Evolutionary conservation across 2,113 vertebrate species (phyloP), one percentile per base, ranked within the genome.

Genomic region (Tachuris rubrigastra): DNA sequence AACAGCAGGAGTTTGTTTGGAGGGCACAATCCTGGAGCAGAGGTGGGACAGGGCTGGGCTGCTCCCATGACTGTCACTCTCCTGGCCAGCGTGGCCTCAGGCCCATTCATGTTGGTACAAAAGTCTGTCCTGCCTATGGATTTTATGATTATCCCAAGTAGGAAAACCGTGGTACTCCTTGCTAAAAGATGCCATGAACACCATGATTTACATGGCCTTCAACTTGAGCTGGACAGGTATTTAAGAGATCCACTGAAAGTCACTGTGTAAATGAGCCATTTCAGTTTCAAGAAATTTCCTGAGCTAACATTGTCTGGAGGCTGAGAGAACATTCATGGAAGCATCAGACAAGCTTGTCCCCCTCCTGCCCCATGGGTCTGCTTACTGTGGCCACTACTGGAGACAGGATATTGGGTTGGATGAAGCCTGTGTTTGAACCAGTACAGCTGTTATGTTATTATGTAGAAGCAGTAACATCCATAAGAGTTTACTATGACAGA

Each of bases 361-460:
- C 9, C 77, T 74, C 56, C 83, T 68, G 59, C 17, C 50, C 55
- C 52, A 17, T 59, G 56, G 33, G 52, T 81, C 65, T 90, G 37
- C 76, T 90, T 69, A 47, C 73, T 87, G 35, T 16, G 46, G 65
- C 93, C 89, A 67, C 93, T 77, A 65, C 8, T 93, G 89, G 68
- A 95, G 83, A 81, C 83, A 92, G 89, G 84, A 87, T 90, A 81
- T 78, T 90, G 69, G 86, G 60, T 58, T 41, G 84, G 86, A 86
- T 74, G 41, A 92, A 93, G 68, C 20, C 75, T 92, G 85, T 30
- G 41, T 79, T 75, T 93, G 89, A 80, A 89, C 30, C 76, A 68
- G 60, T 68, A 72, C 94, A 96, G 89, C 80, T 95, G 93, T 89
- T 93, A 86, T 28, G 93, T 89, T 93, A 84, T 37, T 90, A 93